Percentiles rank a stretch among this genome's conserved stretches.
These are phyloP conservation scores for Helogale parvula DNA, from an alignment of 2,113 vertebrate genomes.

Conservation along the genomic window DNA sequence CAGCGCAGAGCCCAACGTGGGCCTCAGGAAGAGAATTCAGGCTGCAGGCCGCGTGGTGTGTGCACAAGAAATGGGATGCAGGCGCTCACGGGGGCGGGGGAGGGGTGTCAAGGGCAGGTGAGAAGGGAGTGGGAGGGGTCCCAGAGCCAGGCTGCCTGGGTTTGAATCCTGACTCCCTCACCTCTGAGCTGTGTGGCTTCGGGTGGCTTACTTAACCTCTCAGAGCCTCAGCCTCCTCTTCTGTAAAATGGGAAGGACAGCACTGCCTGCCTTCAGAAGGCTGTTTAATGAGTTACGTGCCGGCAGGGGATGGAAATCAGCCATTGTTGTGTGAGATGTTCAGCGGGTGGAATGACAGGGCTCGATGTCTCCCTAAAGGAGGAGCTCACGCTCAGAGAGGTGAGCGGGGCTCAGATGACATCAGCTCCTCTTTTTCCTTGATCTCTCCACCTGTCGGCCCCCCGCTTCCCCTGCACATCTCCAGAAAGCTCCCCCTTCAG, in stretches of 20 bases:
- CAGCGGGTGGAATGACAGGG: accelerated
- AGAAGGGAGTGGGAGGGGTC: neutral
- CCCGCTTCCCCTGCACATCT: neutral
- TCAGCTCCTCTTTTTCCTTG: accelerated
- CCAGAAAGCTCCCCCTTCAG: neutral
- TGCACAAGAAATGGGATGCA: neutral
- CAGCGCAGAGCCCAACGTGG: too few relatives aligned
- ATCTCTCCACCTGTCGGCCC: accelerated
- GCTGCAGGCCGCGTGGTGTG: neutral
- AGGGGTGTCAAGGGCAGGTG: neutral
- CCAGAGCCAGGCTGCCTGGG: neutral
- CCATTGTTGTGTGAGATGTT: accelerated
- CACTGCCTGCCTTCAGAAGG: accelerated
- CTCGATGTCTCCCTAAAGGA: neutral
- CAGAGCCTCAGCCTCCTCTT: neutral
- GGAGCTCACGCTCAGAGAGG: neutral
- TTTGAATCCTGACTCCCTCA: neutral
- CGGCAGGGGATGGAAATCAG: accelerated
- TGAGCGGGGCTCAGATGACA: accelerated
- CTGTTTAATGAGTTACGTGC: accelerated
- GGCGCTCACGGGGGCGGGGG: too few relatives aligned
- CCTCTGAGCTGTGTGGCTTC: neutral
- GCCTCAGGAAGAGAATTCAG: neutral
- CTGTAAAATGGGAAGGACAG: neutral
- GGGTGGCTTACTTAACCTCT: neutral